Conservation (phyloP, 2,888 invertebrate genomes). For the Nebria salina region DNA sequence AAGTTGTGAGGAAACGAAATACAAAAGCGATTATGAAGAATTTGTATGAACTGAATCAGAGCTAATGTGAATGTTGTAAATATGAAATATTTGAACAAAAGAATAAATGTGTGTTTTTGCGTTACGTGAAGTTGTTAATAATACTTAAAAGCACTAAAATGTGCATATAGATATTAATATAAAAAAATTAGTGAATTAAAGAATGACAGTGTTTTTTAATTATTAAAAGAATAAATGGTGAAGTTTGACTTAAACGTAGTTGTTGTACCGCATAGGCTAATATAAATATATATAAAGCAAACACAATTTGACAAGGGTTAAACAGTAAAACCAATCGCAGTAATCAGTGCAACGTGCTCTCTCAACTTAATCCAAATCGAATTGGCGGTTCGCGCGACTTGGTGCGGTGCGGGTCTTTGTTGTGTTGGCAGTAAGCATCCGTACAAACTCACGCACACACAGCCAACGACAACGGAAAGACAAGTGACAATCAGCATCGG, state of each 20-base stretch:
- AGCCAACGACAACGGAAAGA: slow-evolving; percentile 5
- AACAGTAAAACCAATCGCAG: neutral
- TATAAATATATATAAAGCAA: neutral
- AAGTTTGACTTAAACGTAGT: neutral
- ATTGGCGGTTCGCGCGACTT: neutral
- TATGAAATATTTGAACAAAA: no score
- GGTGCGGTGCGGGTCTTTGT: neutral
- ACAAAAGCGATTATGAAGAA: no score
- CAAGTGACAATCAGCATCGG: slow-evolving; percentile 34
- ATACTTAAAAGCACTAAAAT: no score
- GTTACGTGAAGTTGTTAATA: neutral
- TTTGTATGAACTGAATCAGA: no score
- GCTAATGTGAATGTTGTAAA: no score
- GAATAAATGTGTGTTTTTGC: neutral
- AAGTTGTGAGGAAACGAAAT: no score
- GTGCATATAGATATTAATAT: no score
- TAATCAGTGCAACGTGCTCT: neutral
- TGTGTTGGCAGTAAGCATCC: neutral
- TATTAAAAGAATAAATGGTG: neutral
- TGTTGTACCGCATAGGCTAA: neutral
- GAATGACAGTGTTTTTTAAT: no score
- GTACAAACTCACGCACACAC: neutral
- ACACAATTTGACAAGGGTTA: neutral
- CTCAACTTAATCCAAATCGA: neutral
- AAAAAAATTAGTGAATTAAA: no score